These are phyloP conservation scores for Chrysoperla carnea DNA, from an alignment of 1,140 invertebrate species.

Conservation along the genomic window DNA sequence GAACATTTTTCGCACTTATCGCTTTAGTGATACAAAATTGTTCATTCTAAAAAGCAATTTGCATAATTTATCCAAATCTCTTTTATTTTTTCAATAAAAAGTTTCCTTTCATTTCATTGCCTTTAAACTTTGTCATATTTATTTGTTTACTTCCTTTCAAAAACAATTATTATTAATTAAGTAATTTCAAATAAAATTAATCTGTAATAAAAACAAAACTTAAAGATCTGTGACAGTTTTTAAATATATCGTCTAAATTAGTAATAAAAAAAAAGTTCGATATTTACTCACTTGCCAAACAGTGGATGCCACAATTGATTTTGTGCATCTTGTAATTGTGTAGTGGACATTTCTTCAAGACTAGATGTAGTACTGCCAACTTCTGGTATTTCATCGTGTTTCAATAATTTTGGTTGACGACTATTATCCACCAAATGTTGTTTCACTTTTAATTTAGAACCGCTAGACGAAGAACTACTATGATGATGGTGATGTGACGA, in stretches of 20 bases:
- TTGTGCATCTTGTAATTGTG: conserved; percentile 23
- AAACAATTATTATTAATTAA: no score
- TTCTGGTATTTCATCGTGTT: conserved; percentile 30
- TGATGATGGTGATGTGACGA: conserved; percentile 4
- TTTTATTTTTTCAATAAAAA: no score
- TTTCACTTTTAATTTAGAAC: conserved; percentile 22
- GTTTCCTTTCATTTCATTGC: no score
- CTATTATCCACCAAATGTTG: conserved; percentile 23
- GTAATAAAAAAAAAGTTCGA: conserved; percentile 2
- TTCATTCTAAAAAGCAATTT: no score
- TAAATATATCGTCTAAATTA: background rate
- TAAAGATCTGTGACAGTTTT: no score
- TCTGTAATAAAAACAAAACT: no score
- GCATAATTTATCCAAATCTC: no score
- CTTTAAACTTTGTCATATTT: no score
- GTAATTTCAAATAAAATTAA: no score
- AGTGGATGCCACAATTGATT: conserved; percentile 48
- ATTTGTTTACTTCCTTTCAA: no score
- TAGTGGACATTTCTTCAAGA: conserved; percentile 16
- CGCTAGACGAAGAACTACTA: conserved; percentile 1
- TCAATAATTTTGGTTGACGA: conserved; percentile 11
- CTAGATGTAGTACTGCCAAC: conserved; percentile 34
- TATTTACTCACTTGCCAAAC: conserved; percentile 40
- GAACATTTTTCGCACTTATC: no score
- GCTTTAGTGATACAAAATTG: no score